Evolutionary conservation across 1,140 invertebrate species (phyloP), one percentile per base, ranked within the genome.

Genomic region (Pseudobourletiella spinata): DNA sequence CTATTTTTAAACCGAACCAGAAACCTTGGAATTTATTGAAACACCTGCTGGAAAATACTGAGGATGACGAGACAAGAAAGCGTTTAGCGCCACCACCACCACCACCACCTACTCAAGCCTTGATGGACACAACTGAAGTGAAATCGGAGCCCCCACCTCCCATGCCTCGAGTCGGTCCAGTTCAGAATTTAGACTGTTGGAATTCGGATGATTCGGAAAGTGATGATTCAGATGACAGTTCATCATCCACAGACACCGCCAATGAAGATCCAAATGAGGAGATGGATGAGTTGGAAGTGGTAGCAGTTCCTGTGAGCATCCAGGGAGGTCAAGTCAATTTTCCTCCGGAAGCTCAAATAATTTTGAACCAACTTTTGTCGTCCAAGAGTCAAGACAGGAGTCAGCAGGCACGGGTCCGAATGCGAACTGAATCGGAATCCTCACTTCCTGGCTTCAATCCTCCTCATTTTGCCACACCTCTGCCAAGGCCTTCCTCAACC

Each of bases 1-100:
- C 48, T 26, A 51, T 51, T 51, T 51, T 51, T 51, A 51, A 51
- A 26, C 48, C 48, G 14, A 22, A 22, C 8, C 48, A 51, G 28
- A 51, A 51, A 26, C 48, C 48, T 26, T 51, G 48, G 48, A 14
- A 11, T 26, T 26, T 51, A 24, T 51, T 51, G 28, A 51, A 51
- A 6, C 20, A n/a, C 4, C 3, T 51, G 2, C 14, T 51, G 48
- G 22, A 51, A 25, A 20, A 20, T 6, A 14, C 6, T 11, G 44
- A 46, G 15, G 22, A 4, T 14, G 44, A 46, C n/a, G 32, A n/a
- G n/a, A n/a, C n/a, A n/a, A n/a, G n/a, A n/a, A n/a, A n/a, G n/a
- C n/a, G n/a, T n/a, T n/a, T n/a, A n/a, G n/a, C n/a, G n/a, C n/a
- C n/a, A n/a, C n/a, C n/a, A n/a, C n/a, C n/a, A n/a, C n/a, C n/a